phyloP scores from a whole-genome alignment of 2,888 invertebrate genomes.

The Chouioia cunea region DNA sequence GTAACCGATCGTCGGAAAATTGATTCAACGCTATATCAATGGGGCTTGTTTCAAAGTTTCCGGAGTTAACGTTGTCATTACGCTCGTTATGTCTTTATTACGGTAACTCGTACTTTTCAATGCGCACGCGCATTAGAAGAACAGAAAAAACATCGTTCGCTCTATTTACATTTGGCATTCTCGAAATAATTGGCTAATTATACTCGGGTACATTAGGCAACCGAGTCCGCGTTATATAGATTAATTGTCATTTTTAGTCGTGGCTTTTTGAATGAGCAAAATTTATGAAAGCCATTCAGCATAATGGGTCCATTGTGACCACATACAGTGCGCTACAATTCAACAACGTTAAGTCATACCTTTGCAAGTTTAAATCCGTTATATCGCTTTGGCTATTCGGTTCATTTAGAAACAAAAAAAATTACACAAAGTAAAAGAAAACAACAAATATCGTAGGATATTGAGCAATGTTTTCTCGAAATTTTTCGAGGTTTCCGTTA shows the following conservation, averaged over 20 bases:
- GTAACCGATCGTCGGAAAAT: too few species aligned
- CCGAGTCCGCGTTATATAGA: conserved; percentile 19
- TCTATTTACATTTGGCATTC: not conserved
- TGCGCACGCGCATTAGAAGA: too few species aligned
- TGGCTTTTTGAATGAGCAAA: conserved; percentile 29
- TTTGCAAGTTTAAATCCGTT: conserved; percentile 41
- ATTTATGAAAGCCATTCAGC: conserved; percentile 46
- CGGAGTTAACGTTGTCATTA: too few species aligned
- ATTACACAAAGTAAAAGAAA: too few species aligned
- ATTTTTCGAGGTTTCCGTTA: conserved; percentile 1
- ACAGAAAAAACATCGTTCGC: not conserved
- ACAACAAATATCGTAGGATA: conserved; percentile 33
- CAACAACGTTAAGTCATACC: conserved; percentile 43
- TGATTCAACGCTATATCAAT: too few species aligned
- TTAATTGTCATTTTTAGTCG: conserved; percentile 26
- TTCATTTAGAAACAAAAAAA: conserved; percentile 37
- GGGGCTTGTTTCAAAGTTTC: too few species aligned
- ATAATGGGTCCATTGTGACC: conserved; percentile 46
- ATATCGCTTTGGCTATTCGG: conserved; percentile 39
- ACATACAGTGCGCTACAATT: conserved; percentile 34
- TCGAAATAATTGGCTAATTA: conserved; percentile 32
- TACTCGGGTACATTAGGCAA: not conserved
- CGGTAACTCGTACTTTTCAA: too few species aligned
- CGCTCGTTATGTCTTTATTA: too few species aligned
- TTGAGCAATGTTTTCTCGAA: conserved; percentile 37